A percentile compares a stretch with the other conserved stretches of the same genome.
phyloP scores from a whole-genome alignment of 2,113 vertebrate species.

The Atrichornis clamosus region DNA sequence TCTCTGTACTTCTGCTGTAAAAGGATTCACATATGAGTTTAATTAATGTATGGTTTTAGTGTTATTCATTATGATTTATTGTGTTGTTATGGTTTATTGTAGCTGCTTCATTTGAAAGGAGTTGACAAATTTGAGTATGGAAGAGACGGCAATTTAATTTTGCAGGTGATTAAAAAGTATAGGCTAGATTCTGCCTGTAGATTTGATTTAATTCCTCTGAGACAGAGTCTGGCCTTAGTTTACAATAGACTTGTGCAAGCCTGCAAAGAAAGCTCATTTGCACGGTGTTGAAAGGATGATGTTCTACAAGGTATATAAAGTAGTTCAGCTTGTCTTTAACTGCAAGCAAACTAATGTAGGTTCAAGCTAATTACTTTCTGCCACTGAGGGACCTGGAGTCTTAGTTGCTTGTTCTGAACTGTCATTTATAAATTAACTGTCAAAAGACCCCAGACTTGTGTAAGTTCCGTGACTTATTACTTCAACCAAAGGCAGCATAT shows the following conservation, averaged over 20 bases:
- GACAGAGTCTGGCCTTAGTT: not conserved
- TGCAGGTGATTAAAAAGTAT: not conserved
- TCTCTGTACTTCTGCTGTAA: not conserved
- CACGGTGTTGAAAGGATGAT: not conserved
- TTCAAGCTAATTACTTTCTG: constrained; percentile 45
- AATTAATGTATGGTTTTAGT: not conserved
- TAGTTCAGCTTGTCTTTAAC: not conserved
- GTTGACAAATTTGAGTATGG: not conserved
- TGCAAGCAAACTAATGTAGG: not conserved
- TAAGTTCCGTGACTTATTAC: not conserved
- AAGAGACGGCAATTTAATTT: constrained; percentile 26
- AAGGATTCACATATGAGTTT: not conserved
- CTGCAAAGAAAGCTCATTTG: constrained; percentile 34
- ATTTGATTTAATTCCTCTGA: constrained; percentile 1
- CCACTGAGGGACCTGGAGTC: not conserved
- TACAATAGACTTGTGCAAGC: not conserved
- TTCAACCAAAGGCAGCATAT: not conserved
- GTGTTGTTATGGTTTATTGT: not conserved
- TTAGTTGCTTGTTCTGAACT: not conserved
- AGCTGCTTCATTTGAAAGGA: not conserved
- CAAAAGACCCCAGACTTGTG: not conserved
- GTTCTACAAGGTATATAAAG: constrained; percentile 2
- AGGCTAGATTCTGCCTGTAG: not conserved
- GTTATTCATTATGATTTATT: not conserved
- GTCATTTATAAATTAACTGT: constrained; percentile 5